A percentile compares a stretch with the other conserved stretches of the same genome.
Conservation (phyloP, 1,140 invertebrate species). For the Portunus trituberculatus region DNA sequence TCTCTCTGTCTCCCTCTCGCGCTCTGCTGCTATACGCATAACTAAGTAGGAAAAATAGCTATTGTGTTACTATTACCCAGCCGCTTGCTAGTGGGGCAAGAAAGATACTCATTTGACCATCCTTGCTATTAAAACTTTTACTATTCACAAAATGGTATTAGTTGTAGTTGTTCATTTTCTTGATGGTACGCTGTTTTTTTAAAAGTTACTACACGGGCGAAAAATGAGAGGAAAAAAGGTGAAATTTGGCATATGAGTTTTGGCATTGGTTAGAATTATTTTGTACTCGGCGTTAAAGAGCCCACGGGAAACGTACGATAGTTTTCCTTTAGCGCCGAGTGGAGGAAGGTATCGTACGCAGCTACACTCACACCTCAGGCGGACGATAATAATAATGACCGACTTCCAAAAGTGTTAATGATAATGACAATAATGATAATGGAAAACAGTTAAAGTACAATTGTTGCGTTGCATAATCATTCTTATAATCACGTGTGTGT, state of each 20-base stretch:
- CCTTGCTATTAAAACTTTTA: no score
- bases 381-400: neutral
- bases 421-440: neutral
- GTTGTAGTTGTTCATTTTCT: no score
- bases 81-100: no score
- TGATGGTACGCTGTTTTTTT: no score
- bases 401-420: neutral
- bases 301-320: neutral
- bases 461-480: neutral
- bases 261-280: neutral
- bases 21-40: no score
- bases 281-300: neutral
- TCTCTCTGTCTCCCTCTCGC: no score
- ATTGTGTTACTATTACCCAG: no score
- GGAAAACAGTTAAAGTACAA: neutral
- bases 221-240: neutral
- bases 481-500: neutral
- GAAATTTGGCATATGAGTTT: constrained; percentile 4
- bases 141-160: no score
- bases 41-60: no score
- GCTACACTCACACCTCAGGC: neutral
- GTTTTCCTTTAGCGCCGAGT: neutral
- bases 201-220: no score
- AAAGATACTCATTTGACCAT: no score
- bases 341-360: neutral